These are phyloP conservation scores for Pavo muticus DNA, from an alignment of 2,113 vertebrate species.

Conservation along the genomic window DNA sequence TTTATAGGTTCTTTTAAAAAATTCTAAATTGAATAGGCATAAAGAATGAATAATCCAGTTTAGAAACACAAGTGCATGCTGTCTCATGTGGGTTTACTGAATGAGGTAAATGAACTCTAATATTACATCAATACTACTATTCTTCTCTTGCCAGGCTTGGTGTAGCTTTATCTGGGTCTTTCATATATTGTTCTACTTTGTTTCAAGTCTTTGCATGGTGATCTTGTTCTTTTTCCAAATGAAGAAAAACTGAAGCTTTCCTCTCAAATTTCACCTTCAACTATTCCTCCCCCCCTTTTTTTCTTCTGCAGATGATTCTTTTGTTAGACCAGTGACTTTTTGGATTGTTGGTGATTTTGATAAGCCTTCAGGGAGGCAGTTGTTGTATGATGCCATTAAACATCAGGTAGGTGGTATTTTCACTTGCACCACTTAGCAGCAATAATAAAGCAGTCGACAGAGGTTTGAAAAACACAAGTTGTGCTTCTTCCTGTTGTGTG, in stretches of 20 bases:
- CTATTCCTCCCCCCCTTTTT: slow-evolving; percentile 10
- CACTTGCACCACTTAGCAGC: background rate
- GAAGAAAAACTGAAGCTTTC: background rate
- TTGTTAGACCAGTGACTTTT: slow-evolving; percentile 95
- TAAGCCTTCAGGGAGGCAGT: slow-evolving; percentile 89
- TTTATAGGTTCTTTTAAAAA: slow-evolving; percentile 19
- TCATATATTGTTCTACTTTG: background rate
- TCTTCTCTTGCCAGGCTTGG: slow-evolving; percentile 1
- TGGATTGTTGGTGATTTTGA: slow-evolving; percentile 98
- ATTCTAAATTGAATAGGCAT: background rate
- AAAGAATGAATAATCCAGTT: background rate
- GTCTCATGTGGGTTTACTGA: background rate
- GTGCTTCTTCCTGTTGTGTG: background rate
- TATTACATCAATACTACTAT: background rate
- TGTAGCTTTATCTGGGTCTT: background rate
- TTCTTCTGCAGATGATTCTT: slow-evolving; percentile 87
- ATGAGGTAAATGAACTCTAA: background rate
- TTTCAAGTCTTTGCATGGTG: slow-evolving; percentile 51
- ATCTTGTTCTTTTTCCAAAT: background rate
- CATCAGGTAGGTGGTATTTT: slow-evolving; percentile 85
- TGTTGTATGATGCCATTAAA: slow-evolving; percentile 95
- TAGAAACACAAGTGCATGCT: slow-evolving; percentile 65
- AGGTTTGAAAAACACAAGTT: background rate
- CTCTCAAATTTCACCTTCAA: background rate
- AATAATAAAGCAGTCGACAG: background rate